Base-by-base conservation (phyloP, 2,113 vertebrate species). In the Poecile atricapillus region DNA sequence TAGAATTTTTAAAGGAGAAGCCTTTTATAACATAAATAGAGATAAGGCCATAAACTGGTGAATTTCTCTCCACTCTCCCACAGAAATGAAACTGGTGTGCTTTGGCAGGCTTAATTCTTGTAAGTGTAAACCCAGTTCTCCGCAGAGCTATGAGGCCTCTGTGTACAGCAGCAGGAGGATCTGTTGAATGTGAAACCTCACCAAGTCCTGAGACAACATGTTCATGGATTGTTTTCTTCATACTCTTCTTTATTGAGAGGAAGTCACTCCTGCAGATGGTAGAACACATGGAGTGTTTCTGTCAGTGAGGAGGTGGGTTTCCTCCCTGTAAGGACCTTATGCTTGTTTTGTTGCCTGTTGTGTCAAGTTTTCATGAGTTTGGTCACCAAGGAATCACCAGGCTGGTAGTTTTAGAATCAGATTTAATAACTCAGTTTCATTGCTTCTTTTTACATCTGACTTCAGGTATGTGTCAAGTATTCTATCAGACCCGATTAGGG, bases 191-290 rank as follows among this genome's bases (percentile, higher is more conserved):
- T 47, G 59, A 73, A 91, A 50, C 24, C 35, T 64, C 39, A 58
- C 43, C 41, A 64, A 56, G 24, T 52, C n/a, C 31, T 0, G 0
- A 74, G 41, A 35, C 13, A n/a, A 16, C 25, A 13, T 1, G 0
- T 46, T 84, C 15, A 19, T 28, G 35, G 22, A 31, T 59, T 3
- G 1, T 64, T 30, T 25, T 69, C 53, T 83, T 60, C 46, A n/a
- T 2, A 21, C 11, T 50, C 62, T 55, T 73, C 39, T 68, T 68
- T 63, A 33, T 1, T 37, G 67, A 50, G 22, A 65, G 59, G 44
- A 68, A 56, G 30, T 80, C 35, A 14, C 55, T 68, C 27, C 33
- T n/a, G 43, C 27, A 39, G 30, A 8, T 47, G 15, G 13, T 65
- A 35, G 41, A 55, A 53, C 13, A 49, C 21, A 3, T 35, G 39